These are phyloP conservation scores for Balanococcus diminutus DNA, from an alignment of 2,888 invertebrate species.

Conservation along the genomic window DNA sequence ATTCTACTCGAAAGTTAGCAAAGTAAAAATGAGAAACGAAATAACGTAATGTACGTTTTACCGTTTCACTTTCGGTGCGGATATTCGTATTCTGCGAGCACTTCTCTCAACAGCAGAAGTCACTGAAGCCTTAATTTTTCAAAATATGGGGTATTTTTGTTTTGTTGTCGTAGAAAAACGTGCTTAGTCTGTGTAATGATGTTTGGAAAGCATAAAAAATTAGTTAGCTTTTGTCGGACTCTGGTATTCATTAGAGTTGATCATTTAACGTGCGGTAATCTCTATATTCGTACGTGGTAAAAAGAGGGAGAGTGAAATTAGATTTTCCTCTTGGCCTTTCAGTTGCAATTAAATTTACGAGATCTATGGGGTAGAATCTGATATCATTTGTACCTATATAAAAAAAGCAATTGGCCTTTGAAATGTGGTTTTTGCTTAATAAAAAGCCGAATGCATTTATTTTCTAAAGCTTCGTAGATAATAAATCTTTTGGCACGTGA, in stretches of 20 bases:
- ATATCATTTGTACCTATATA: background rate
- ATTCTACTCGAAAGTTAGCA: background rate
- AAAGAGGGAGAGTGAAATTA: background rate
- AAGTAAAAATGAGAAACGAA: background rate
- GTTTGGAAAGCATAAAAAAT: slow-evolving; percentile 10
- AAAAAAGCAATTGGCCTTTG: background rate
- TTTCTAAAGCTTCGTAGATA: background rate
- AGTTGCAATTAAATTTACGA: background rate
- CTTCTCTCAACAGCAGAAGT: background rate
- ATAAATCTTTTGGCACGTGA: background rate
- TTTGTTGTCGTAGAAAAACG: slow-evolving; percentile 19
- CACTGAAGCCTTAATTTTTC: slow-evolving; percentile 4
- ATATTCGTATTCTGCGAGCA: background rate
- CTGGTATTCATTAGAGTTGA: background rate
- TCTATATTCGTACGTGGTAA: background rate
- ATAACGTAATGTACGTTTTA: background rate
- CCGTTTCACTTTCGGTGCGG: background rate
- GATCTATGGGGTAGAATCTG: background rate
- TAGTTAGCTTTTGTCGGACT: background rate
- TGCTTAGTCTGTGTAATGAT: background rate
- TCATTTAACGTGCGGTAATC: slow-evolving; percentile 1
- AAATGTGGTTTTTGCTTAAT: background rate
- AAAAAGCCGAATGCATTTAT: background rate
- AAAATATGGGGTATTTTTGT: slow-evolving; percentile 17
- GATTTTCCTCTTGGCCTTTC: background rate